Conservation (phyloP, 2,888 invertebrate genomes). For the Frankliniella fusca region DNA sequence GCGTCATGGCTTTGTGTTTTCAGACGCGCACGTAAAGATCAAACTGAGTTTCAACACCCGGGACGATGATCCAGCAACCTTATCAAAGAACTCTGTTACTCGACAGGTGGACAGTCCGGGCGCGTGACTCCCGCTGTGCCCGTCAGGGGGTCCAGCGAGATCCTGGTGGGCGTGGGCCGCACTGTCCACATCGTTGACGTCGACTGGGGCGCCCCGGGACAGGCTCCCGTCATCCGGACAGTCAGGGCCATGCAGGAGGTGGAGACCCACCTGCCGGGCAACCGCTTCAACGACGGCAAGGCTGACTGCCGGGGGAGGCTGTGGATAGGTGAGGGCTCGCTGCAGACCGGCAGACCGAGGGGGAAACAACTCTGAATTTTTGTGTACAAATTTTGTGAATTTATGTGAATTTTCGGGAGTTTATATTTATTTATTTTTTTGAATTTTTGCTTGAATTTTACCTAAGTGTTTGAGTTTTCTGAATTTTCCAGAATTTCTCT, state of each 20-base stretch:
- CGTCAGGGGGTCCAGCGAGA: not conserved
- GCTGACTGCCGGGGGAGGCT: not conserved
- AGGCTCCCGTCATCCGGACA: not conserved
- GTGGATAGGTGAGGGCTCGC: not conserved
- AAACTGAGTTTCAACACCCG: no score
- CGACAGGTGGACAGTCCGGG: not conserved
- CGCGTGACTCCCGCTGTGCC: conserved; percentile 4
- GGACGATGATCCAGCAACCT: no score
- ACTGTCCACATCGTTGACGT: not conserved
- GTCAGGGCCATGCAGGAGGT: not conserved
- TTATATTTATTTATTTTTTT: no score
- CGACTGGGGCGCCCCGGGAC: not conserved
- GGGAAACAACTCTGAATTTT: no score
- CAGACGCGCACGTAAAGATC: no score
- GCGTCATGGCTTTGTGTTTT: no score
- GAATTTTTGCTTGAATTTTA: no score
- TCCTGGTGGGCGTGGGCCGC: conserved; percentile 9
- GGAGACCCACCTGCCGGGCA: not conserved
- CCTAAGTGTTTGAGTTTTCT: no score
- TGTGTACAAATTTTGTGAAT: no score
- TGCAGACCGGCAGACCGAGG: no score
- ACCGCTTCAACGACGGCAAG: conserved; percentile 24
- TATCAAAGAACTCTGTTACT: not conserved
- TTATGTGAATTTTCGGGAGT: no score
- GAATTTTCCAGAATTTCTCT: no score